Base-by-base conservation (phyloP, 2,797 vertebrate species). In the Neosilurus hyrtlii region DNA sequence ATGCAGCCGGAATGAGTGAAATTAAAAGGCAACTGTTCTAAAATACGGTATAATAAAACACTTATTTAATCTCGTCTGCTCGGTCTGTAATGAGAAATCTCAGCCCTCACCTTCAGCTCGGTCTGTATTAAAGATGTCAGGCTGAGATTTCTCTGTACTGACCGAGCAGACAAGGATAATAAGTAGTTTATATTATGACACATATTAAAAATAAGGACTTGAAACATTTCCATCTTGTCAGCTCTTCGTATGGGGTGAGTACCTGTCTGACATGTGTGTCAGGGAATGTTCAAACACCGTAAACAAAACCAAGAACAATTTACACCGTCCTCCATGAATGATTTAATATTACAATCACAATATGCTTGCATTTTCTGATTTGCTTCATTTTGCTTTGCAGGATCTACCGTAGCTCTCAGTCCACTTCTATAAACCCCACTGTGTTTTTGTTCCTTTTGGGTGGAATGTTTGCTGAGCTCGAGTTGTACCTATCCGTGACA, bases 381-480 rank as follows among this genome's bases (percentile, higher is more conserved):
- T 15, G 1, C 16, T 26, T 35, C 18, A 4, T 37, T 59, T 59
- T 8, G 26, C 16, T 22, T 59, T 15, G 7, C 35, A 59, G n/a
- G 37, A 15, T 59, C 12, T 35, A 43, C 43, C 8, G 43, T 43
- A 51, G 37, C 65, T 84, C 24, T 54, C 52, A 12, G 56, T 79
- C 63, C 61, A 61, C 52, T 68, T 62, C 83, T 78, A 37, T 77
- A 54, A 71, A 83, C 79, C 65, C 51, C 63, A 37, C 15, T 56
- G 30, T 70, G 63, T 59, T 82, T 83, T 74, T 52, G 43, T 37
- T 70, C 30, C 20, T 80, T n/a, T 59, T 67, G 5, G 75, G 16
- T 89, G 89, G 87, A 91, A 91, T 94, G 92, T 96, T 96, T 96
- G 91, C 93, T 86, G 88, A 93, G 83, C 57, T 84, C 26, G 66